These are phyloP conservation scores for Epistrophe grossulariae DNA, from an alignment of 2,888 invertebrate genomes.

Conservation along the genomic window DNA sequence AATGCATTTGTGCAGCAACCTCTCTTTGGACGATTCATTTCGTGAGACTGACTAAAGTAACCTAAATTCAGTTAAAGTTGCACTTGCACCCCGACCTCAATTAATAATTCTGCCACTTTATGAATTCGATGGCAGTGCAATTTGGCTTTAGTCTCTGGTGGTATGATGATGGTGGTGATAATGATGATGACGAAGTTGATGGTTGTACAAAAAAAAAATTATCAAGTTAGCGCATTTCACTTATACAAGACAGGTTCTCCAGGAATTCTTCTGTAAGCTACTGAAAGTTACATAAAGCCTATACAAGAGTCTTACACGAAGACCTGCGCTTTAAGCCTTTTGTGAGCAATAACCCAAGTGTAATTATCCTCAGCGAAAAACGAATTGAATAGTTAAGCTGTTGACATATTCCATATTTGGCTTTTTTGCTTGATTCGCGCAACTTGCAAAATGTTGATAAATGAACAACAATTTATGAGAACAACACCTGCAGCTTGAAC, in stretches of 20 bases:
- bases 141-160: not conserved
- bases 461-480: slow-evolving; percentile 55
- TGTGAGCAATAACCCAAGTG: not conserved
- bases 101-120: slow-evolving; percentile 33
- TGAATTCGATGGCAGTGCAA: not conserved
- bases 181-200: slow-evolving; percentile 27
- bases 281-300: slow-evolving; percentile 45
- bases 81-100: slow-evolving; percentile 17
- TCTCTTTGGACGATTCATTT: slow-evolving; percentile 30
- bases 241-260: slow-evolving; percentile 50
- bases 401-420: slow-evolving; percentile 64
- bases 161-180: not conserved
- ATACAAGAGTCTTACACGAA: slow-evolving; percentile 10
- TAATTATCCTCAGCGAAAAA: slow-evolving; percentile 8
- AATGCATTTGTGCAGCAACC: not conserved
- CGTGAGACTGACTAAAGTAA: slow-evolving; percentile 33
- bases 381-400: slow-evolving; percentile 39
- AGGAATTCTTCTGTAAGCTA: slow-evolving; percentile 34
- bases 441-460: slow-evolving; percentile 23
- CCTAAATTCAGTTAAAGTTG: slow-evolving; percentile 38
- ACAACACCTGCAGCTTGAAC: slow-evolving; percentile 69
- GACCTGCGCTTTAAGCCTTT: slow-evolving; percentile 1
- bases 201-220: not conserved
- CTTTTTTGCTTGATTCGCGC: slow-evolving; percentile 24
- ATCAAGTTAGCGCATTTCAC: slow-evolving; percentile 35